Percentiles rank a stretch among this genome's conserved stretches.
Evolutionary conservation across 2,888 invertebrate species (phyloP).

Genomic region (Amblyteles armatorius): DNA sequence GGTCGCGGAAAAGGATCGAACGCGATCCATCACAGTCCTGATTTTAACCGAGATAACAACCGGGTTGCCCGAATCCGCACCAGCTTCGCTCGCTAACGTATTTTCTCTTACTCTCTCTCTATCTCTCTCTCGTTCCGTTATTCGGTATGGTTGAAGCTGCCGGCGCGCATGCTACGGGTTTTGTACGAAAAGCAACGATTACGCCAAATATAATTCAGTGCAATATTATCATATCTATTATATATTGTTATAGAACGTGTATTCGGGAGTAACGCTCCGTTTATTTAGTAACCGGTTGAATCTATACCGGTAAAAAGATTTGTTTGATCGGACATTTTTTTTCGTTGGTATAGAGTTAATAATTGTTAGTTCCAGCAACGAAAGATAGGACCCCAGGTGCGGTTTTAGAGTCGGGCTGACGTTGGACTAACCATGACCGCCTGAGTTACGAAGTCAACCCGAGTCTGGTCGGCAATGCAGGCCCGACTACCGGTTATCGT

Average conservation of each 20-base stretch:
- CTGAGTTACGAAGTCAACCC: no score
- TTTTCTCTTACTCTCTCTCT: constrained; percentile 28
- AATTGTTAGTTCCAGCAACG: no score
- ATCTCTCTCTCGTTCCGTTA: constrained; percentile 8
- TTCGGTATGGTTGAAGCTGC: constrained; percentile 9
- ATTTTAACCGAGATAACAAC: constrained; percentile 60
- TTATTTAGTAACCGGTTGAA: neutral
- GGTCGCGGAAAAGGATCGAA: constrained; percentile 59
- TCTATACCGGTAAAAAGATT: neutral
- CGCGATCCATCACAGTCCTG: constrained; percentile 64
- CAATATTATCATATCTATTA: constrained; percentile 31
- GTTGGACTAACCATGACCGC: no score
- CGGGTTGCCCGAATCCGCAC: constrained; percentile 42
- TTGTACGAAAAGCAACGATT: constrained; percentile 10
- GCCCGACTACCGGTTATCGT: no score
- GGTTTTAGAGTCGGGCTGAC: no score
- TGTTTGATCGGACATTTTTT: neutral
- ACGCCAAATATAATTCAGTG: constrained; percentile 45
- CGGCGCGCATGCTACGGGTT: neutral
- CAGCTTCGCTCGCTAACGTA: constrained; percentile 43
- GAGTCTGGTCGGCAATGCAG: no score
- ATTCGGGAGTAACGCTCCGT: neutral
- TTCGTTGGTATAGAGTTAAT: neutral
- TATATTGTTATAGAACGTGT: neutral
- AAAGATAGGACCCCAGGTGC: no score